Conservation (phyloP, 1,140 invertebrate genomes). For the Lepidotrigona ventralis region DNA sequence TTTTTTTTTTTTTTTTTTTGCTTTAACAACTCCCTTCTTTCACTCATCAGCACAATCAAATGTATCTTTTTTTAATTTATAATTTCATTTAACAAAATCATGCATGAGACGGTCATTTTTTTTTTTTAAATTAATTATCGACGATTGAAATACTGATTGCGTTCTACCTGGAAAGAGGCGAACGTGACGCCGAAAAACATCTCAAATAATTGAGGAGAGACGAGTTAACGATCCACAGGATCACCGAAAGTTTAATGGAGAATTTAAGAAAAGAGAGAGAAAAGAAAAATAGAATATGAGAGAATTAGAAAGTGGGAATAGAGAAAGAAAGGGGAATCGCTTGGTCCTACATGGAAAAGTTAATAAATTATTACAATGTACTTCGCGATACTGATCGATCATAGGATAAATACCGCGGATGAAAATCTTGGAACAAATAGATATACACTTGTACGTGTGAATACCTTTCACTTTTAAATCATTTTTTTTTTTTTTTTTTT, state of each 20-base stretch:
- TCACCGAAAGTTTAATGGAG: background rate
- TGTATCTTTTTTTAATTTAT: too few relatives aligned
- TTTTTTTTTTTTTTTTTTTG: background rate
- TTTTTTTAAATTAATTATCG: background rate
- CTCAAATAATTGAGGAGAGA: background rate
- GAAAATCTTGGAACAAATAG: conserved; percentile 43
- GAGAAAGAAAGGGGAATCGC: conserved; percentile 34
- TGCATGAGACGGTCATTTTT: background rate
- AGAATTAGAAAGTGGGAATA: background rate
- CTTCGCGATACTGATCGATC: conserved; percentile 46
- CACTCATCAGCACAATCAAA: background rate
- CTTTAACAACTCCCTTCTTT: conserved; percentile 18
- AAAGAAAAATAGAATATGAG: conserved; percentile 10
- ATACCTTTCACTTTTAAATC: background rate
- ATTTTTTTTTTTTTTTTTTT: background rate
- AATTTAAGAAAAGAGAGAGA: background rate
- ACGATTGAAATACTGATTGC: conserved; percentile 2
- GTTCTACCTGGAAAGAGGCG: conserved; percentile 48
- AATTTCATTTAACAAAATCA: background rate
- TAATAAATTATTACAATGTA: conserved; percentile 60
- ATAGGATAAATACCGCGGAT: conserved; percentile 51
- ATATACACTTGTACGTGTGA: conserved; percentile 28
- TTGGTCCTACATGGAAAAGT: conserved; percentile 51
- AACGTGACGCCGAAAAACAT: conserved; percentile 20
- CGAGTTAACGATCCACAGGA: conserved; percentile 23